Base-by-base conservation (phyloP, 2,797 vertebrate genomes). In the Taenioides sp. region DNA sequence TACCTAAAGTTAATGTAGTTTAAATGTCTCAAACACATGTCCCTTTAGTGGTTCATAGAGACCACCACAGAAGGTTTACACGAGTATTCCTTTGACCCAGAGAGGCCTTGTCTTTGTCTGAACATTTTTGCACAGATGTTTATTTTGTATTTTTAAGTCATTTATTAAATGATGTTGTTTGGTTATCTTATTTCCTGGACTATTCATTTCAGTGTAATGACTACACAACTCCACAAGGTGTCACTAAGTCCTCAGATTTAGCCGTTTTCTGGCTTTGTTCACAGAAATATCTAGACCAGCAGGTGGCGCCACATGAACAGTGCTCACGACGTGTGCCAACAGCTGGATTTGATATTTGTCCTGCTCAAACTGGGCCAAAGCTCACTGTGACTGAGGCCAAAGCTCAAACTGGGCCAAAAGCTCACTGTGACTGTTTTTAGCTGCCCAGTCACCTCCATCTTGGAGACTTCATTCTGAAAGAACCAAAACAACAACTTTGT, bases 81-180 rank as follows among this genome's bases (percentile, higher is more conserved):
- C 80, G 47, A 82, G 85, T 80, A 82, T 80, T 40, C 84, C 65
- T 82, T 84, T 86, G 86, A 92, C 84, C 87, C 84, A 86, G 82
- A 89, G 85, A 88, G 85, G 86, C 91, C 90, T 92, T 91, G 82
- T 86, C 84, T 88, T 90, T 87, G 79, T 91, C 82, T 85, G 80
- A 90, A 90, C 85, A 80, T 88, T 92, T 93, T 93, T 94, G 93
- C 93, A 94, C 93, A 94, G 88, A 86, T 89, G 87, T 92, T 94
- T 59, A 27, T 27, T 65, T 94, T 94, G 91, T 93, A 93, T 87
- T 89, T 50, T 85, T 89, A 92, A 92, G 87, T 87, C 86, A 90
- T 91, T 87, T 87, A 94, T 91, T 94, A 93, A 94, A 93, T 90
- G 81, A 92, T 88, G 80, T 90, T 88, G 80, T 90, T 92, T 89